phyloP scores from a whole-genome alignment of 2,888 invertebrate species.

The Amiota minor region DNA sequence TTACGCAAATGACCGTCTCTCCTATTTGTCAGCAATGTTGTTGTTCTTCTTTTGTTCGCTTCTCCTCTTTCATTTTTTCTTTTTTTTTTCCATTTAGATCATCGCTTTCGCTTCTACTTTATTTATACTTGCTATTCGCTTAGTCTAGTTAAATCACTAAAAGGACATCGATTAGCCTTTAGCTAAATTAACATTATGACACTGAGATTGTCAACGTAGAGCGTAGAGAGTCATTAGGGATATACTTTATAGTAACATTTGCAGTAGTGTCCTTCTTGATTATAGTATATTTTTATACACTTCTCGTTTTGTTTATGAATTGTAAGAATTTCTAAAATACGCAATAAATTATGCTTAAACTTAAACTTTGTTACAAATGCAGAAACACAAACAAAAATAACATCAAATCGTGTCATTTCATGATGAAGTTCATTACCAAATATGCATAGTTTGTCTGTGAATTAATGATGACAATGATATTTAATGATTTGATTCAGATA shows the following conservation, averaged over 20 bases:
- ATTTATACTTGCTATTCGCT: not conserved
- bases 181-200: slow-evolving; percentile 28
- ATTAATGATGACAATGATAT: too few relatives aligned
- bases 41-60: not conserved
- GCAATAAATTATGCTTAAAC: slow-evolving; percentile 12
- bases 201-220: slow-evolving; percentile 15
- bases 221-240: slow-evolving; percentile 22
- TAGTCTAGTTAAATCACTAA: not conserved
- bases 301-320: not conserved
- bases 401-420: too few relatives aligned
- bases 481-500: too few relatives aligned
- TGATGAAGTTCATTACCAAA: too few relatives aligned
- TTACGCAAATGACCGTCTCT: not conserved
- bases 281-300: not conserved
- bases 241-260: not conserved
- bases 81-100: not conserved
- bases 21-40: not conserved
- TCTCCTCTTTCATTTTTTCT: not conserved
- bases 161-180: slow-evolving; percentile 19
- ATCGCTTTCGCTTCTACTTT: not conserved
- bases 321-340: not conserved
- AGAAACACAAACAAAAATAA: too few relatives aligned
- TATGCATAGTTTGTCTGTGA: too few relatives aligned
- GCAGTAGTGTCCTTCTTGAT: not conserved
- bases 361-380: slow-evolving; percentile 16